Evolutionary conservation across 1,140 invertebrate species (phyloP), one percentile per base, ranked within the genome.

Genomic region (Hyphantria cunea): DNA sequence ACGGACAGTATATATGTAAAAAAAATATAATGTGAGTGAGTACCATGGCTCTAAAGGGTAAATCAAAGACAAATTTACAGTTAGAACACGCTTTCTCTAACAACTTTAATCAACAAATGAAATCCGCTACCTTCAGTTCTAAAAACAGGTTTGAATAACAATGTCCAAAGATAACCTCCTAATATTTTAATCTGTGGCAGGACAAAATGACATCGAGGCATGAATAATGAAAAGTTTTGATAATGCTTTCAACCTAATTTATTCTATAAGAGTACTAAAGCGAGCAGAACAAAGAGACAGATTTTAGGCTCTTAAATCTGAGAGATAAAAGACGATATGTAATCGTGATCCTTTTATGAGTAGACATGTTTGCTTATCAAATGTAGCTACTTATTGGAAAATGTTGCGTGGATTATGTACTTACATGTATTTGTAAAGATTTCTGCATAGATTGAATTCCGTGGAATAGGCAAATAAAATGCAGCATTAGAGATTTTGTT

Each of bases 231-330:
- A 45, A 55, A 45, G n/a, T 45, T 45, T 34, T 44, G 41, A 44
- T 32, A 55, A 55, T 55, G 52, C 25, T 33, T 32, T 54, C 13
- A 44, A 31, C 14, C 15, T 54, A 45, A 54, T 45, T 54, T 54
- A 55, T 55, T 45, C 41, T 11, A 15, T 33, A 10, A 14, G 25
- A 12, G 12, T 45, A 12, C 52, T 41, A 39, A 52, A 52, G 34
- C 37, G 52, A 14, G 13, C 13, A 25, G n/a, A n/a, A 44, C 25
- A 33, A 32, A 17, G 39, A 41, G 15, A 10, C 15, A 39, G 54
- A 13, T 55, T 33, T 45, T 7, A n/a, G n/a, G 9, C n/a, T 14
- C 17, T 45, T 12, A 55, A 32, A 58, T 37, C 13, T 14, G 32
- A 15, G 9, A 49, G 31, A 17, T 8, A 37, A 48, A 39, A 37